Percentiles rank a stretch among this genome's conserved stretches.
Conservation (phyloP, 2,113 vertebrate species). For the Calidris pugnax region DNA sequence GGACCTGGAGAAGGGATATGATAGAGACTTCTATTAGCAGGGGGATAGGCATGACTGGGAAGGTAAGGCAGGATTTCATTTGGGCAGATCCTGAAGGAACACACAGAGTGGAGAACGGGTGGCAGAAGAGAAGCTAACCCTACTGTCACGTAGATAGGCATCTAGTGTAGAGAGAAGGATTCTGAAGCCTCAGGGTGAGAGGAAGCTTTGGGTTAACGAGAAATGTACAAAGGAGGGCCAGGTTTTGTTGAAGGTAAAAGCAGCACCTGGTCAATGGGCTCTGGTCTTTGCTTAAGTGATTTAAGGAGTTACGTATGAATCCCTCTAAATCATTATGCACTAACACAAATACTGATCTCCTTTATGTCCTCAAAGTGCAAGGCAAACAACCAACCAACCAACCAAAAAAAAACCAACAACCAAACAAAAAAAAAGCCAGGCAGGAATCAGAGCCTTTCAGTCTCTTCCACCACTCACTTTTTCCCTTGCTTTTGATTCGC, state of each 20-base stretch:
- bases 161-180: background rate
- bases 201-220: background rate
- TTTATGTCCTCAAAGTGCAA: background rate
- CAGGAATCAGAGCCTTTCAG: background rate
- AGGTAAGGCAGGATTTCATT: background rate
- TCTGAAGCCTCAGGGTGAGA: background rate
- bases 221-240: background rate
- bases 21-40: background rate
- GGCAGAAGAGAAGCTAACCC: background rate
- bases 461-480: background rate
- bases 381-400: background rate
- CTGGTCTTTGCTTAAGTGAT: background rate
- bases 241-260: background rate
- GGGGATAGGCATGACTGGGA: background rate
- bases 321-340: background rate
- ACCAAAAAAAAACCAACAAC: too few relatives aligned
- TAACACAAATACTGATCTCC: background rate
- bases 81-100: background rate
- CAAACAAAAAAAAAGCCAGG: background rate
- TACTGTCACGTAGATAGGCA: background rate
- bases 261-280: background rate
- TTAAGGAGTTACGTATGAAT: background rate
- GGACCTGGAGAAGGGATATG: background rate
- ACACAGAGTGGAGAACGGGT: accelerated
- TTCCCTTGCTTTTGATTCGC: background rate